Evolutionary conservation across 1,140 invertebrate genomes (phyloP).

Genomic region (Trichoplusia ni): DNA sequence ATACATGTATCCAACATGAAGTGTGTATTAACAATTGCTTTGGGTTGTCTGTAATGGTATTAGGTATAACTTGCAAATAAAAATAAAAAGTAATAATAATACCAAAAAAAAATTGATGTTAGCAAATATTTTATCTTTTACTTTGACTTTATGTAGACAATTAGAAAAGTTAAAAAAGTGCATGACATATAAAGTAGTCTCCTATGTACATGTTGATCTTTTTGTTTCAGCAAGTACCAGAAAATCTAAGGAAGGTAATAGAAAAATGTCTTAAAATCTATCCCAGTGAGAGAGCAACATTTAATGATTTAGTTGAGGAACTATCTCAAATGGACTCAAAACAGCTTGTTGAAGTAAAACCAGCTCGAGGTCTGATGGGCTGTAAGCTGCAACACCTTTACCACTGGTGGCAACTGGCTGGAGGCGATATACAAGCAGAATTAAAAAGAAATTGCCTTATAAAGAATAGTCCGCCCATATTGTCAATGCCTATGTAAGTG

Average conservation of each 20-base stretch:
- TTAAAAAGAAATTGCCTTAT: constrained; percentile 96
- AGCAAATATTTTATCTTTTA: no score
- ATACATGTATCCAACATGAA: no score
- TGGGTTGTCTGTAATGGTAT: no score
- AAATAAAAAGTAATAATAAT: no score
- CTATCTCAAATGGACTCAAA: constrained; percentile 77
- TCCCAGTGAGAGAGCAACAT: constrained; percentile 84
- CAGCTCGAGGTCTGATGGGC: constrained; percentile 80
- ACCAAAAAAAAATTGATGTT: no score
- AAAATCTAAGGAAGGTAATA: constrained; percentile 84
- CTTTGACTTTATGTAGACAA: neutral
- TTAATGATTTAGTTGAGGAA: constrained; percentile 75
- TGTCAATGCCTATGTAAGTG: constrained; percentile 88
- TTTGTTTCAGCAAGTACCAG: constrained; percentile 82
- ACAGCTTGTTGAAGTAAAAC: constrained; percentile 60
- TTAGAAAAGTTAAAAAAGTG: neutral
- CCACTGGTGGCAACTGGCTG: constrained; percentile 97
- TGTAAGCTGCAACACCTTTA: constrained; percentile 91
- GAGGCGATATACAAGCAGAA: constrained; percentile 95
- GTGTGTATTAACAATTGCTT: no score
- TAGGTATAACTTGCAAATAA: no score
- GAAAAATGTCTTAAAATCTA: constrained; percentile 87
- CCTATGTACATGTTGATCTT: neutral
- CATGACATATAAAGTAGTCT: neutral
- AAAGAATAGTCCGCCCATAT: constrained; percentile 89